A percentile compares a stretch with the other conserved stretches of the same genome.
Conservation (phyloP, 2,888 invertebrate genomes). For the Myopa testacea region DNA sequence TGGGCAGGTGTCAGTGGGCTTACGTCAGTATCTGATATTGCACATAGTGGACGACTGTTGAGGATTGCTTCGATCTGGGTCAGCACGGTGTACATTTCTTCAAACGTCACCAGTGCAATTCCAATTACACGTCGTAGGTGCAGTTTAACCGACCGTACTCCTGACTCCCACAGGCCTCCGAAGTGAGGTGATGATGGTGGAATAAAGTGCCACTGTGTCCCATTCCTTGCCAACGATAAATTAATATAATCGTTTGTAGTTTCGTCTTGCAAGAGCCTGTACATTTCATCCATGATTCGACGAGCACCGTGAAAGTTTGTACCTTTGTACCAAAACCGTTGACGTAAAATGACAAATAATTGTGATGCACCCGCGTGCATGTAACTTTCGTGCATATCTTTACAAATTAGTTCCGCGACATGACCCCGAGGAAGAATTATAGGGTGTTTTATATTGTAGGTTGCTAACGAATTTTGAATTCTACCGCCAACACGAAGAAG, state of each 20-base stretch:
- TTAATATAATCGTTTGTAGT: slow-evolving; percentile 13
- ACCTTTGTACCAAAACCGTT: slow-evolving; percentile 45
- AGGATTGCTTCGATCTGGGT: slow-evolving; percentile 44
- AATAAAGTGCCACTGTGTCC: slow-evolving; percentile 39
- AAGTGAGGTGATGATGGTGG: slow-evolving; percentile 41
- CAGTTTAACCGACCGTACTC: slow-evolving; percentile 31
- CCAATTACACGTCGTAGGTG: slow-evolving; percentile 41
- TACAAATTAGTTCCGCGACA: slow-evolving; percentile 30
- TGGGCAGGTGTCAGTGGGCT: slow-evolving; percentile 40
- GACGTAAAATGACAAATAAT: slow-evolving; percentile 45
- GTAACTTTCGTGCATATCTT: slow-evolving; percentile 27
- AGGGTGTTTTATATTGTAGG: slow-evolving; percentile 24
- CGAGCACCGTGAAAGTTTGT: slow-evolving; percentile 44
- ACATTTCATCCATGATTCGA: slow-evolving; percentile 33
- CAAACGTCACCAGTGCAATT: slow-evolving; percentile 32
- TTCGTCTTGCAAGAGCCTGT: slow-evolving; percentile 34
- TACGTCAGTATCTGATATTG: too few species aligned
- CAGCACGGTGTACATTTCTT: slow-evolving; percentile 43
- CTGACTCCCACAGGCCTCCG: slow-evolving; percentile 40
- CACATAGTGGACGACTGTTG: slow-evolving; percentile 41
- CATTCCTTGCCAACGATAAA: slow-evolving; percentile 16
- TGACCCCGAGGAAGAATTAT: neutral
- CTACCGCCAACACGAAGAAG: slow-evolving; percentile 38
- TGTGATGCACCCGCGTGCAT: slow-evolving; percentile 41
- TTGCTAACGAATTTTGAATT: slow-evolving; percentile 31